A percentile compares a stretch with the other conserved stretches of the same genome.
These are phyloP conservation scores for Andrena dorsata DNA, from an alignment of 2,888 invertebrate species.

Conservation along the genomic window DNA sequence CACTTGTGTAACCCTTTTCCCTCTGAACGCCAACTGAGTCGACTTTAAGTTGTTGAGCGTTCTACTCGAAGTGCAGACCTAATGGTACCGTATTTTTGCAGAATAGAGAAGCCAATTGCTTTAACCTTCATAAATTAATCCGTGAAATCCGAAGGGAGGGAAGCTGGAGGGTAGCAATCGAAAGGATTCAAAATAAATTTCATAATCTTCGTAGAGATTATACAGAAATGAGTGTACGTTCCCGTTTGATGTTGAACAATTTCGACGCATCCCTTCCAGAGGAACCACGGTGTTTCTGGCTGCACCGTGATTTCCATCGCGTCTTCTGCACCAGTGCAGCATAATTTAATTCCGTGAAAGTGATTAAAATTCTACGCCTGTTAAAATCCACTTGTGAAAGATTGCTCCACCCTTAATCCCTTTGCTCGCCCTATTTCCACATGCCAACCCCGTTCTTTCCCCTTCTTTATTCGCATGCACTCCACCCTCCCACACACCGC, in stretches of 20 bases:
- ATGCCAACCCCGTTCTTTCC: not conserved
- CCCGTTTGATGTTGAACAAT: not conserved
- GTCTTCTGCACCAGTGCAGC: not conserved
- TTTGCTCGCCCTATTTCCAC: not conserved
- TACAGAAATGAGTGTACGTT: not conserved
- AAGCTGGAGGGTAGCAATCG: not conserved
- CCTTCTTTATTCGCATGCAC: not conserved
- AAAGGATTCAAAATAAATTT: not conserved
- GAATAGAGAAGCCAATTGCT: not conserved
- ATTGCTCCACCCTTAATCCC: slow-evolving; percentile 37
- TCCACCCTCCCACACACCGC: not conserved
- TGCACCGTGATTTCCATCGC: slow-evolving; percentile 13
- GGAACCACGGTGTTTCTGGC: not conserved
- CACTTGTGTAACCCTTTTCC: slow-evolving; percentile 37
- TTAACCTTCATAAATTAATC: slow-evolving; percentile 5
- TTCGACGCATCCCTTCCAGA: not conserved
- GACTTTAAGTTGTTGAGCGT: slow-evolving; percentile 29
- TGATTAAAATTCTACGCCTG: slow-evolving; percentile 62
- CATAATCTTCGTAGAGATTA: not conserved
- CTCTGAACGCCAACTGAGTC: slow-evolving; percentile 27
- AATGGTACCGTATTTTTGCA: slow-evolving; percentile 36
- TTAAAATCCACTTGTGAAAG: slow-evolving; percentile 55
- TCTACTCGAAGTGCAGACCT: slow-evolving; percentile 23
- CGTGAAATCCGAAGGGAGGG: not conserved
- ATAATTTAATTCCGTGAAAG: slow-evolving; percentile 43